Evolutionary conservation across 1,140 invertebrate species (phyloP).

Genomic region (Heterodera schachtii): DNA sequence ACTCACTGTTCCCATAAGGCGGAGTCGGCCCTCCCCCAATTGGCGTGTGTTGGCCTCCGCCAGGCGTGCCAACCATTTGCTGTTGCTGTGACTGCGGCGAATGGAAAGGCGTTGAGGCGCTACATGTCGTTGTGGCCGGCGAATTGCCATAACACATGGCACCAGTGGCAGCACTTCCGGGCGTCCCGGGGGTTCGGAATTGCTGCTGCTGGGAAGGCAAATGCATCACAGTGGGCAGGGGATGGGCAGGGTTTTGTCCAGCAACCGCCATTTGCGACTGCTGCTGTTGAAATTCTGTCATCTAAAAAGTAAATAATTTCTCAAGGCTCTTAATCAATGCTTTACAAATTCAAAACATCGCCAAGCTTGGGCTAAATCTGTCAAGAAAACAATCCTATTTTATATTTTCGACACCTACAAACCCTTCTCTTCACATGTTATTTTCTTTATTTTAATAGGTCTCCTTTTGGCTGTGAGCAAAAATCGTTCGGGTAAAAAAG

Average conservation of each 20-base stretch:
- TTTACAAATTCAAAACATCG: too few species aligned
- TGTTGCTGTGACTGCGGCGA: constrained; percentile 29
- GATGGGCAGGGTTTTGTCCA: not conserved
- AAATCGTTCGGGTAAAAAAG: too few species aligned
- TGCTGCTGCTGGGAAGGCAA: constrained; percentile 15
- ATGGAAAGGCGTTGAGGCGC: constrained; percentile 19
- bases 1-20: constrained; percentile 14
- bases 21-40: constrained; percentile 12
- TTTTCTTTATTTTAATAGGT: too few species aligned
- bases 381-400: too few species aligned
- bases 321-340: too few species aligned
- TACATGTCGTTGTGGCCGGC: constrained; percentile 2
- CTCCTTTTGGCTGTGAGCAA: too few species aligned
- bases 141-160: constrained; percentile 19
- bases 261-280: constrained; percentile 9
- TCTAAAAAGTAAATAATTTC: not conserved
- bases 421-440: too few species aligned
- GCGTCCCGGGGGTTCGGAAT: constrained; percentile 30
- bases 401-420: too few species aligned
- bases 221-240: not conserved
- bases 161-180: constrained; percentile 1
- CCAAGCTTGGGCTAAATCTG: too few species aligned
- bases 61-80: constrained; percentile 6
- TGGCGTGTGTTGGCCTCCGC: constrained; percentile 2
- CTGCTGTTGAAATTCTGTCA: not conserved